Evolutionary conservation across 2,797 vertebrate genomes (phyloP).

Genomic region (Botia almorhae): DNA sequence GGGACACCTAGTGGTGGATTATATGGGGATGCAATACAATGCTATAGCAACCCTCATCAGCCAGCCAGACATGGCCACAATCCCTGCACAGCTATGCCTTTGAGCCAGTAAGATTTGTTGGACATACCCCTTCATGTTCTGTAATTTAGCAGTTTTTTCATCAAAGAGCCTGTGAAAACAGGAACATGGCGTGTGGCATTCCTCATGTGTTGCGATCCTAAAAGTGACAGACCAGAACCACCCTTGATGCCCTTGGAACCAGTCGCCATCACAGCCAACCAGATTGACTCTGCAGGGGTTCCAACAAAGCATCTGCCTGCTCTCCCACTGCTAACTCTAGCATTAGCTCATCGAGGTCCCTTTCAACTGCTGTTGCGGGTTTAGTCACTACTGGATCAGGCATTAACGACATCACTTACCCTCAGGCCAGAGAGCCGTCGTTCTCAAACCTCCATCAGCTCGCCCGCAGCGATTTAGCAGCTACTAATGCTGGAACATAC

Average conservation of each 20-base stretch:
- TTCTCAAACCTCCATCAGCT: slow-evolving; percentile 1
- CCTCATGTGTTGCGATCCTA: slow-evolving; percentile 18
- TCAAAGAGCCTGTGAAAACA: slow-evolving; percentile 20
- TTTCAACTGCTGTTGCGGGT: not conserved
- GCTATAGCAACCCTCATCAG: not conserved
- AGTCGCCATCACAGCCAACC: slow-evolving; percentile 33
- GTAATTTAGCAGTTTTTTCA: slow-evolving; percentile 6
- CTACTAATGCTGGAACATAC: not conserved
- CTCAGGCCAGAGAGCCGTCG: slow-evolving; percentile 10
- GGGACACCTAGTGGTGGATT: slow-evolving; percentile 58
- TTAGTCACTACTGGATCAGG: slow-evolving; percentile 24
- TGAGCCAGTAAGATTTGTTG: not conserved
- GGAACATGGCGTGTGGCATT: not conserved
- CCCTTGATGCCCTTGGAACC: slow-evolving; percentile 25
- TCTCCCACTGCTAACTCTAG: slow-evolving; percentile 30
- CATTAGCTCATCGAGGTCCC: slow-evolving; percentile 32
- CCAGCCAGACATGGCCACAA: not conserved
- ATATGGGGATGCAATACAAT: not conserved
- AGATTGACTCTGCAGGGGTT: slow-evolving; percentile 59
- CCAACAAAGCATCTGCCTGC: slow-evolving; percentile 40
- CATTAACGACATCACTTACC: slow-evolving; percentile 20
- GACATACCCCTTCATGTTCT: not conserved
- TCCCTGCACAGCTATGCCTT: not conserved
- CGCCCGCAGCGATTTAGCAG: slow-evolving; percentile 22
- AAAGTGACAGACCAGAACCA: slow-evolving; percentile 36